Evolutionary conservation across 2,797 vertebrate genomes (phyloP).

Genomic region (Fringilla coelebs): DNA sequence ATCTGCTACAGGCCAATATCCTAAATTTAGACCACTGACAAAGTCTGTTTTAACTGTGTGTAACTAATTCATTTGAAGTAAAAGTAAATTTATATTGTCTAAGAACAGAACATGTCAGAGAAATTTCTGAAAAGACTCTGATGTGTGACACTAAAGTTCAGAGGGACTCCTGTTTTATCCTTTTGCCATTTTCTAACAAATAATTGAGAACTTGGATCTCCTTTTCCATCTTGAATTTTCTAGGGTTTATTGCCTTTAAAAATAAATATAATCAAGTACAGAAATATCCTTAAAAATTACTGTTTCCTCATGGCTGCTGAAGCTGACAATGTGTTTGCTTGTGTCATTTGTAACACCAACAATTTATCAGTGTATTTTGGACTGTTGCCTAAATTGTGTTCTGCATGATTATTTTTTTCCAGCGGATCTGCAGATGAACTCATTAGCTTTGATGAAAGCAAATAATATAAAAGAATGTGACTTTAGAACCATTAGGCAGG

Average conservation of each 20-base stretch:
- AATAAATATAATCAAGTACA: background rate
- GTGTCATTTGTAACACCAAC: background rate
- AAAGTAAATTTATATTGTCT: background rate
- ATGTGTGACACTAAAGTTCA: background rate
- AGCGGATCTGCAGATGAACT: background rate
- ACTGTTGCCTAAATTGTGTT: background rate
- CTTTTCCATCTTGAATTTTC: background rate
- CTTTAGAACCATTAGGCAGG: background rate
- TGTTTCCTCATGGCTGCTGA: background rate
- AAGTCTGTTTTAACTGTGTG: background rate
- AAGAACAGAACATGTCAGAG: background rate
- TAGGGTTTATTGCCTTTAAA: background rate
- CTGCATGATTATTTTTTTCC: background rate
- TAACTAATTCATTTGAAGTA: background rate
- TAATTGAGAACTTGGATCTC: background rate
- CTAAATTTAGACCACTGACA: slow-evolving; percentile 4
- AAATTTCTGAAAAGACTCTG: background rate
- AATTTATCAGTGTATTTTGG: background rate
- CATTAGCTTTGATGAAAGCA: background rate
- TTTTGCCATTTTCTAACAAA: background rate
- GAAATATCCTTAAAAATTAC: background rate
- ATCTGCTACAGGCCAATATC: background rate
- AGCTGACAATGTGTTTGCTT: background rate
- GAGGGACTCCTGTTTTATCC: background rate
- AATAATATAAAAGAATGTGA: background rate